phyloP scores from a whole-genome alignment of 2,797 vertebrate species.

The Cynodonichthys magdalenae region DNA sequence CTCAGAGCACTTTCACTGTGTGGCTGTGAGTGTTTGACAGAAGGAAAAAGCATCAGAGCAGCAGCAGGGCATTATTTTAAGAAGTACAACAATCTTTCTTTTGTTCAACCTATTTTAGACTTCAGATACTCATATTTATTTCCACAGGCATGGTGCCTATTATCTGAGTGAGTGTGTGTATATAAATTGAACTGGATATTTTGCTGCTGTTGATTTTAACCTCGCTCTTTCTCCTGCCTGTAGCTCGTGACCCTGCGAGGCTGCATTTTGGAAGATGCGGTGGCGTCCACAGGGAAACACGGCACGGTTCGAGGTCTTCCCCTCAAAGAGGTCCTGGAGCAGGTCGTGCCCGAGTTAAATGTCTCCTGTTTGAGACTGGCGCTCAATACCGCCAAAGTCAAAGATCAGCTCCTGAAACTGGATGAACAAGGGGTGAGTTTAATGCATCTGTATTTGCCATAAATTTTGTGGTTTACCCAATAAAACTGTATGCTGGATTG shows the following conservation, averaged over 20 bases:
- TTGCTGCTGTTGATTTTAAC: background rate
- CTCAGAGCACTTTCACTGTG: background rate
- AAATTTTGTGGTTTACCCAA: background rate
- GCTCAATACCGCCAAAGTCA: conserved; percentile 87
- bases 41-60: conserved; percentile 15
- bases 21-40: background rate
- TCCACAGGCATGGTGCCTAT: background rate
- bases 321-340: conserved; percentile 88
- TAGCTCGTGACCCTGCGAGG: conserved; percentile 91
- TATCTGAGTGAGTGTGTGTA: background rate
- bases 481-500: background rate
- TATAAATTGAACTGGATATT: background rate
- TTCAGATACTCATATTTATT: conserved; percentile 9
- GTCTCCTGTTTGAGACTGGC: conserved; percentile 88
- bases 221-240: background rate
- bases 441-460: background rate
- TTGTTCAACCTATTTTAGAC: conserved; percentile 25
- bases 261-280: conserved; percentile 88
- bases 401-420: conserved; percentile 93
- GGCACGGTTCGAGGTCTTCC: conserved; percentile 88
- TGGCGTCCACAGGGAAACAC: conserved; percentile 84
- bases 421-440: conserved; percentile 93
- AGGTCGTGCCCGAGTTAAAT: conserved; percentile 88
- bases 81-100: conserved; percentile 24
- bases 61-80: conserved; percentile 15